These are phyloP conservation scores for Cylindroiulus punctatus DNA, from an alignment of 2,888 invertebrate species.

Conservation along the genomic window DNA sequence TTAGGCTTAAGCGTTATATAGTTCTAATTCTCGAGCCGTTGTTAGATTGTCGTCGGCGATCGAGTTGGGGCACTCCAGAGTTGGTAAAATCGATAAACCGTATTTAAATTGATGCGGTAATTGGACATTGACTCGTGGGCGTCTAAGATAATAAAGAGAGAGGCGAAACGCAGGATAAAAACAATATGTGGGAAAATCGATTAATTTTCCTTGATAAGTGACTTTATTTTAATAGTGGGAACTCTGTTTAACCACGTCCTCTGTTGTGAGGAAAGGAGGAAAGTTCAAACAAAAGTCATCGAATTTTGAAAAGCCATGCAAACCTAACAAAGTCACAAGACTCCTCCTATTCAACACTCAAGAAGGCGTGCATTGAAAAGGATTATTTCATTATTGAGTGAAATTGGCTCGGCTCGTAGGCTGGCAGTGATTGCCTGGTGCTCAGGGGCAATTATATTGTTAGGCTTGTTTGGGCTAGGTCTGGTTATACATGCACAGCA, in stretches of 20 bases:
- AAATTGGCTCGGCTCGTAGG: no score
- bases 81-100: slow-evolving; percentile 27
- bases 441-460: no score
- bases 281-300: not conserved
- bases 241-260: not conserved
- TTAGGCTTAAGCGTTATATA: slow-evolving; percentile 24
- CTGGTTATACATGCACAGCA: no score
- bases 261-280: not conserved
- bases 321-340: no score
- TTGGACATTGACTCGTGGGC: slow-evolving; percentile 31
- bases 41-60: slow-evolving; percentile 11
- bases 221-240: not conserved
- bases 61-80: slow-evolving; percentile 22
- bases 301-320: no score
- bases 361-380: no score
- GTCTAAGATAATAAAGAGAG: not conserved
- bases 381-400: no score
- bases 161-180: not conserved
- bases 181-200: not conserved
- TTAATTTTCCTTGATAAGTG: not conserved
- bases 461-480: no score
- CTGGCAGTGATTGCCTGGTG: no score
- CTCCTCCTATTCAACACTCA: no score
- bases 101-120: slow-evolving; percentile 47
- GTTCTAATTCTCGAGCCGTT: not conserved